Base-by-base conservation (phyloP, 2,113 vertebrate species). In the Blennius ocellaris region DNA sequence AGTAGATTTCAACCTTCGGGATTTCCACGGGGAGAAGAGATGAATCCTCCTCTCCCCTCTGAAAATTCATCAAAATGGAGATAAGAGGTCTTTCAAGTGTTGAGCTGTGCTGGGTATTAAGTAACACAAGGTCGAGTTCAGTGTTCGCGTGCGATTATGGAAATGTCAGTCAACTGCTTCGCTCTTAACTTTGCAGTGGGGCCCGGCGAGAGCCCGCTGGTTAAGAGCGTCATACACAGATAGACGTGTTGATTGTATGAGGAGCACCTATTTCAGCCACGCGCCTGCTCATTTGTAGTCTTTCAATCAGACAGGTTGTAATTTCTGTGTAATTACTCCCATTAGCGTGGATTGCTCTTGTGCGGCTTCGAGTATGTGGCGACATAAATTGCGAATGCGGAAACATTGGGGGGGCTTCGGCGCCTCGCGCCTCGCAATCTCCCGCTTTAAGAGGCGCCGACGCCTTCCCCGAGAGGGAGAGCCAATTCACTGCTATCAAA, bases 71-170 rank as follows among this genome's bases (percentile, higher is more conserved):
- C 89, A 84, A 82, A 81, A 85, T 75, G 76, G 68, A 86, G 89
- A 91, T 91, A 90, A 84, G 87, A 85, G 59, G 80, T 82, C 85
- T 87, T 90, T 91, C 87, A 84, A 88, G 82, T 84, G 79, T 77
- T 80, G 87, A 84, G 89, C 83, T 76, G 72, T 73, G 78, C 84
- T 76, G 84, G 76, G 80, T 89, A 79, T 91, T 89, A 91, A 87
- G 81, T 80, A 88, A 90, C 74, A 70, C 85, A 82, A 88, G 90
- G 87, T 89, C 90, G 89, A 78, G 87, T 73, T 66, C 78, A 47
- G 81, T 78, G 71, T 85, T 86, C 85, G 73, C 88, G 83, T 87
- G 76, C 87, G 89, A 91, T 91, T 91, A 92, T 90, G 84, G 84
- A 86, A 91, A 90, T 91, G 85, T 85, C 89, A 77, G 75, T 81